Conservation (phyloP, 2,888 invertebrate species). For the Hyalella azteca region DNA sequence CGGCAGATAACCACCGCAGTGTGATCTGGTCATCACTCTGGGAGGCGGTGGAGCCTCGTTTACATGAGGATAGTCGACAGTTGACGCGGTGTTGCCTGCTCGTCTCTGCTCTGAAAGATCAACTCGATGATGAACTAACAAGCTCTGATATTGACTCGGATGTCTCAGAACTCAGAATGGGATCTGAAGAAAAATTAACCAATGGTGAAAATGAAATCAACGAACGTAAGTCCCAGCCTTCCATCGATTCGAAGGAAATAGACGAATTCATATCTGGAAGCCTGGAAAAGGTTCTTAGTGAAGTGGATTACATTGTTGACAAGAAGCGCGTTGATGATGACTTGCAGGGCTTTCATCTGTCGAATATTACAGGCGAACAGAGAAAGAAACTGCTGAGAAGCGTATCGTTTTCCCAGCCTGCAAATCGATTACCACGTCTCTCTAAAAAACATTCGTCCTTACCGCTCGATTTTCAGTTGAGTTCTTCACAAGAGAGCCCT, state of each 20-base stretch:
- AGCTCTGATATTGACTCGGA: not conserved
- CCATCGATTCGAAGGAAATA: not conserved
- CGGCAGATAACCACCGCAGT: not conserved
- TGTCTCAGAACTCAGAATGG: too few relatives aligned
- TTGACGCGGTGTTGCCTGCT: not conserved
- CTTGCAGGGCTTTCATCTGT: not conserved
- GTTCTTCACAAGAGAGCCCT: not conserved
- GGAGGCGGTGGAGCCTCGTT: not conserved
- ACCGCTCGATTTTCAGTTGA: not conserved
- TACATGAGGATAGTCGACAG: not conserved
- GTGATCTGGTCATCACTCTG: not conserved
- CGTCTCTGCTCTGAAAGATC: not conserved
- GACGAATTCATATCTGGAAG: not conserved
- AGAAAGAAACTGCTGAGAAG: not conserved
- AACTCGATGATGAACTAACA: not conserved
- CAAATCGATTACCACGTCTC: not conserved
- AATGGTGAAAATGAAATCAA: not conserved
- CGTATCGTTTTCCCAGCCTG: not conserved
- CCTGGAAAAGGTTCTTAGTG: not conserved
- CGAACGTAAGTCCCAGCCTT: not conserved
- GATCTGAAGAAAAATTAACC: not conserved
- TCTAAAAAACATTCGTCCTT: not conserved
- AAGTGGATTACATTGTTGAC: too few relatives aligned
- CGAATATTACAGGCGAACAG: not conserved
- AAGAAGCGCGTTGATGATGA: too few relatives aligned